Conservation (phyloP, 2,113 vertebrate genomes). For the Camelus dromedarius region DNA sequence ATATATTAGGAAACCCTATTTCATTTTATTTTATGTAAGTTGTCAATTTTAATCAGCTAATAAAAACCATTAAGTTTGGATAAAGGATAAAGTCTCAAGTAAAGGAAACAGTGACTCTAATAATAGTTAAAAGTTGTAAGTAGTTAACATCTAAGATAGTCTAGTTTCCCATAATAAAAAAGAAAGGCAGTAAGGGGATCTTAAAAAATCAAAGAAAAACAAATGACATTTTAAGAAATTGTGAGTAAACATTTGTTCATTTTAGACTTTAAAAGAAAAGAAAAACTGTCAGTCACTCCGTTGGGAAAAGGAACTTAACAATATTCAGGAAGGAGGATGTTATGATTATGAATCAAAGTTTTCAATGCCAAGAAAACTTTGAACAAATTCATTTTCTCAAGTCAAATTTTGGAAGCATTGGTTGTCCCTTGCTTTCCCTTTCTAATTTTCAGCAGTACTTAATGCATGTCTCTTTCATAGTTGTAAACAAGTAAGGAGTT, state of each 20-base stretch:
- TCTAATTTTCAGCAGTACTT: neutral
- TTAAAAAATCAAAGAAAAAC: neutral
- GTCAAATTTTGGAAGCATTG: neutral
- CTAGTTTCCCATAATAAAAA: neutral
- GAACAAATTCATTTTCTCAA: neutral
- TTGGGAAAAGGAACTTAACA: neutral
- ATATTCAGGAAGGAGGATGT: neutral
- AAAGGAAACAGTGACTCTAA: neutral
- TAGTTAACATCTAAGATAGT: neutral
- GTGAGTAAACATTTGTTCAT: neutral
- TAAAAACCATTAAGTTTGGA: neutral
- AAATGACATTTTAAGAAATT: neutral
- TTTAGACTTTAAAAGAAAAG: slow-evolving; percentile 6
- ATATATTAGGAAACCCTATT: neutral
- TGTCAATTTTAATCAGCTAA: neutral
- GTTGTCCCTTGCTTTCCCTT: neutral
- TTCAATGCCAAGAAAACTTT: neutral
- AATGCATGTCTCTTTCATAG: neutral
- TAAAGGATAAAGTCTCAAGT: neutral
- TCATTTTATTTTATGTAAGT: neutral
- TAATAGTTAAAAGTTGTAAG: slow-evolving; percentile 27
- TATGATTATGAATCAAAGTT: neutral
- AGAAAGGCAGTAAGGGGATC: neutral
- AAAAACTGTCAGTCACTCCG: neutral
- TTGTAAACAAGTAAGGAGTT: rapidly evolving